Base-by-base conservation (phyloP, 2,888 invertebrate genomes). In the Hesperia comma region DNA sequence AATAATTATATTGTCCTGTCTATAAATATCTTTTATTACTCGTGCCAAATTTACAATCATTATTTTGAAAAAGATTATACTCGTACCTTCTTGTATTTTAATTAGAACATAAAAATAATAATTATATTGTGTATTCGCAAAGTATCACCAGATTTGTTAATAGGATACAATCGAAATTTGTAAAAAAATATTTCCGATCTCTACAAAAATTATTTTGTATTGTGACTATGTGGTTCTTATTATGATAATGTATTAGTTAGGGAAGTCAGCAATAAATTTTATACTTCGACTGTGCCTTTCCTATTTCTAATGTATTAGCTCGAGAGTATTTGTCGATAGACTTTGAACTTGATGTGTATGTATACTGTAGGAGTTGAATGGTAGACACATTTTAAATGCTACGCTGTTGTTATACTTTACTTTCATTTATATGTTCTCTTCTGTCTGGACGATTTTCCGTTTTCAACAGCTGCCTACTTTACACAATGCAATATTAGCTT, bases 251-350 rank as follows among this genome's bases (percentile, higher is more conserved):
- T 80, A 82, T 80, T 91, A 92, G 88, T 88, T 91, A 92, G 88
- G 86, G 84, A 86, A 85, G 85, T 88, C 91, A 92, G 92, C 92
- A 92, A 92, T 92, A 92, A 91, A 87, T 92, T 92, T 90, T 87
- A 92, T 91, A 92, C 91, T 92, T 92, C 92, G 79, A 92, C 92
- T 92, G 92, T 92, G 92, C 92, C 92, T 92, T 92, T 91, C 89
- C 92, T 92, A 91, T 92, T 89, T 92, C 92, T 92, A 91, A 92
- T 80, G 83, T 88, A 86, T 87, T 90, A 91, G 88, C 88, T 87
- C 87, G 87, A 87, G 88, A 81, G 84, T 81, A 83, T n/a, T 84
- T 82, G 84, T 87, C 80, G 75, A 82, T 88, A 86, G 86, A 83
- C 79, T 87, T 83, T 81, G 81, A 83, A 83, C 82, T 85, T 84